phyloP scores from a whole-genome alignment of 1,140 invertebrate species.

The Kradibia gibbosae region DNA sequence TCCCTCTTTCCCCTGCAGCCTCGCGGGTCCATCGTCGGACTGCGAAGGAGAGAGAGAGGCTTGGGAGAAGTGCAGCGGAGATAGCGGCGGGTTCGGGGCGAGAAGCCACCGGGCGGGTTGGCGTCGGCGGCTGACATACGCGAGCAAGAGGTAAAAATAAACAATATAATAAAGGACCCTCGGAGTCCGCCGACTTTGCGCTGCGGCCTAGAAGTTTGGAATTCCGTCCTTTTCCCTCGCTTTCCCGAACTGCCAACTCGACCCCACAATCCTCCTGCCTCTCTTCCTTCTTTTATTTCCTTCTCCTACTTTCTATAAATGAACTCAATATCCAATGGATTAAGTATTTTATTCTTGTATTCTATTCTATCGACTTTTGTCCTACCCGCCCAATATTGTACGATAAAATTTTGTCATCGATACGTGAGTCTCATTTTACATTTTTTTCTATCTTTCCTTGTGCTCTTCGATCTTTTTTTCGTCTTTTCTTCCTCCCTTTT shows the following conservation, averaged over 20 bases:
- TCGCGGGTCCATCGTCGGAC: background rate
- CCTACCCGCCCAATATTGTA: conserved; percentile 2
- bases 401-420: conserved; percentile 37
- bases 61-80: background rate
- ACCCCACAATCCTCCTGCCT: conserved; percentile 48
- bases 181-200: conserved; percentile 56
- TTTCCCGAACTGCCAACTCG: conserved; percentile 40
- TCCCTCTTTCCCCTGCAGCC: conserved; percentile 54
- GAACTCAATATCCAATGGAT: conserved; percentile 54
- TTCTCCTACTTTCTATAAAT: conserved; percentile 51
- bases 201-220: conserved; percentile 59
- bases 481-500: too few species aligned
- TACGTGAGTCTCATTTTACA: background rate
- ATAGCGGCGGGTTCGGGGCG: background rate
- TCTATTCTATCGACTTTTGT: conserved; percentile 53
- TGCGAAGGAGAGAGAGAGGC: background rate
- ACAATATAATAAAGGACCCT: conserved; percentile 61
- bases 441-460: too few species aligned
- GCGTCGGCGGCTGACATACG: conserved; percentile 43
- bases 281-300: conserved; percentile 49
- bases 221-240: conserved; percentile 57
- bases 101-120: background rate
- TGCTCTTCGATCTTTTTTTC: too few species aligned
- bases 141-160: conserved; percentile 53
- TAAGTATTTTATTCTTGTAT: conserved; percentile 54